These are phyloP conservation scores for Athripsodes cinereus DNA, from an alignment of 2,888 invertebrate genomes.

Conservation along the genomic window DNA sequence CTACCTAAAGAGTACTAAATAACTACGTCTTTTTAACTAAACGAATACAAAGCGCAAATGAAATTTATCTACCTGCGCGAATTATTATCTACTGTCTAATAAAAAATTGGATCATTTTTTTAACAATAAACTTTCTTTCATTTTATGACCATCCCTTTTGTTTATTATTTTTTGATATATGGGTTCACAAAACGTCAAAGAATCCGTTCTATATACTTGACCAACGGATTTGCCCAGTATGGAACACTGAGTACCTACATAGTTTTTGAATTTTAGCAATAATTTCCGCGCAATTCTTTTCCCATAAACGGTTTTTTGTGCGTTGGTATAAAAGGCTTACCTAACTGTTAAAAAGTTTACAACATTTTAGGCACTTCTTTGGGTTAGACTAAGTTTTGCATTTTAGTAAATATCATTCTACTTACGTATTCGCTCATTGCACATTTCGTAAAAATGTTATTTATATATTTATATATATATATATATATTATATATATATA, in stretches of 20 bases:
- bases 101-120: neutral
- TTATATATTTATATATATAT: too few species aligned
- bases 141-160: neutral
- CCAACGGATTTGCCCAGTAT: neutral
- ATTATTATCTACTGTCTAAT: too few species aligned
- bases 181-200: too few species aligned
- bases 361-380: neutral
- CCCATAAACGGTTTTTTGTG: neutral
- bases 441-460: too few species aligned
- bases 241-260: too few species aligned
- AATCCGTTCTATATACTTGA: neutral
- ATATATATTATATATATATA: too few species aligned
- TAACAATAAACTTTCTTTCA: neutral
- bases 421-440: too few species aligned
- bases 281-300: neutral
- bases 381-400: neutral
- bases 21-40: too few species aligned
- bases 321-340: neutral
- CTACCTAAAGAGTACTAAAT: too few species aligned
- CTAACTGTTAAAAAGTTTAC: neutral
- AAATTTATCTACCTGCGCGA: conserved; percentile 3
- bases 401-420: too few species aligned
- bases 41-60: too few species aligned
- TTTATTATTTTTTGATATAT: neutral
- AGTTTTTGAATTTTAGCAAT: too few species aligned